Base-by-base conservation (phyloP, 2,797 vertebrate genomes). In the Rhinophrynus dorsalis region DNA sequence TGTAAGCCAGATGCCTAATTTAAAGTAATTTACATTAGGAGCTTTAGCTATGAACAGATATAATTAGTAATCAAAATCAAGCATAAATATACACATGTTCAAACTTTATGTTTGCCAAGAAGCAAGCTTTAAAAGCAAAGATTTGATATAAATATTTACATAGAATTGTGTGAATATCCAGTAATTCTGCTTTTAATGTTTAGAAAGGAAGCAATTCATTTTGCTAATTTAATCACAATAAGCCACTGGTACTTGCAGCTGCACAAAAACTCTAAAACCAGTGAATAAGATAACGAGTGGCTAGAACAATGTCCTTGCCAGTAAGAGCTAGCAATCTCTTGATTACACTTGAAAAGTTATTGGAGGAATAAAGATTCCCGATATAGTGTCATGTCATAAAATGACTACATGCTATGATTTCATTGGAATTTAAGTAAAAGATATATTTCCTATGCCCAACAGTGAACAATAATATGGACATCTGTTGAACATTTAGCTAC, bases 401-500 rank as follows among this genome's bases (percentile, higher is more conserved):
- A 63, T 42, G n/a, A 44, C 29, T 52, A 5, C 23, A 18, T 68
- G 50, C 17, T 21, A 60, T 47, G n/a, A 29, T 58, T 57, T 64
- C 38, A 64, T 12, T 57, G 33, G 26, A 26, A 81, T 81, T 81
- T 82, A 83, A 82, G 75, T 76, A 76, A 74, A 80, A 82, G 18
- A 81, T 85, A 81, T 82, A 78, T 77, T 81, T 82, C 60, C 40
- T 76, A 78, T 76, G 82, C 35, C 72, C 69, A 78, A 64, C 75
- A 85, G 77, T 85, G 81, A 81, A 80, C 74, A 64, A 75, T 83
- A 85, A 82, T 79, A 80, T 58, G 68, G 75, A 80, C 86, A 88
- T 85, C 82, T 82, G 82, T 63, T 87, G 76, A 85, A 73, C 81
- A 82, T 88, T 87, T 85, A 85, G 78, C 70, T 80, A 26, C 74